A percentile compares a stretch with the other conserved stretches of the same genome.
These are phyloP conservation scores for Cydia strobilella DNA, from an alignment of 1,140 invertebrate genomes.

Conservation along the genomic window DNA sequence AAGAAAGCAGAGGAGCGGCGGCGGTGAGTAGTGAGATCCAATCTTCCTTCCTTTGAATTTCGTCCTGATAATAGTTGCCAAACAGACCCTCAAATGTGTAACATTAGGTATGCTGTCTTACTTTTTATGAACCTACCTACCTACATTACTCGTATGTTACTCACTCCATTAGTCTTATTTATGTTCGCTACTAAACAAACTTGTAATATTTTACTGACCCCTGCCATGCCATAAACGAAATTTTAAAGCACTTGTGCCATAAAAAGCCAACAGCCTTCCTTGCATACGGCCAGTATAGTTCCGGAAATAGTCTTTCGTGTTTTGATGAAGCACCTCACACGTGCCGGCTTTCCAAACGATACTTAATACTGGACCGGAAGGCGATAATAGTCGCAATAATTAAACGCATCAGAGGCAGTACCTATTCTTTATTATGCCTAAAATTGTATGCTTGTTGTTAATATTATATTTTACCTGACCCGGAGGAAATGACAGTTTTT, in stretches of 20 bases:
- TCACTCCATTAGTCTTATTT: neutral
- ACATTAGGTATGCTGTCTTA: no score
- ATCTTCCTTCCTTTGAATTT: no score
- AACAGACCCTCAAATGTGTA: no score
- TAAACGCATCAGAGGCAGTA: neutral
- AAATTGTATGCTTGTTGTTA: neutral
- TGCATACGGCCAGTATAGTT: neutral
- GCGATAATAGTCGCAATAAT: constrained; percentile 1
- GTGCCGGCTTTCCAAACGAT: constrained; percentile 43
- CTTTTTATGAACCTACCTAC: neutral
- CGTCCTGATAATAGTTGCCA: no score
- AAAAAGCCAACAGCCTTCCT: neutral
- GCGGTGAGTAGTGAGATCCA: no score
- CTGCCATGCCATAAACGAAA: constrained; percentile 20
- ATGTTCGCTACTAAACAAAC: neutral
- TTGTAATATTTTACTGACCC: neutral
- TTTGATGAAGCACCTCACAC: constrained; percentile 44
- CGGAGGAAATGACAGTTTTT: no score
- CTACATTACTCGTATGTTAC: neutral
- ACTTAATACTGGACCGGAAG: constrained; percentile 36
- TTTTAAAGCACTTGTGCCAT: neutral
- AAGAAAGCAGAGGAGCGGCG: no score
- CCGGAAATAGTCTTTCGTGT: constrained; percentile 35
- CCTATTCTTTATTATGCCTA: neutral
- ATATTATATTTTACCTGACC: neutral